These are phyloP conservation scores for Cyprinodon diabolis DNA, from an alignment of 2,797 vertebrate genomes.

Conservation along the genomic window DNA sequence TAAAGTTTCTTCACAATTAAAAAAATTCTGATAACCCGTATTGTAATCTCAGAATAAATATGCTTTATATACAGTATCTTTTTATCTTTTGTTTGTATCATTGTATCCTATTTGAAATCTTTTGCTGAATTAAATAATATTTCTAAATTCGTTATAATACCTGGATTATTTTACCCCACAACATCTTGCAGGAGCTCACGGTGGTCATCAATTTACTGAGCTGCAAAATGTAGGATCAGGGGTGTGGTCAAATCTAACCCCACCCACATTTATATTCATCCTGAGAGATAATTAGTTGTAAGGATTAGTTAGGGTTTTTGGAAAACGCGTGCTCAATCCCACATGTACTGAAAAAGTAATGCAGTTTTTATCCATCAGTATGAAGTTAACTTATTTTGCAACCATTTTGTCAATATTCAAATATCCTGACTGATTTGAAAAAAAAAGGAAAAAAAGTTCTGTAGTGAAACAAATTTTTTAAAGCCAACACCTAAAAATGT, in stretches of 20 bases:
- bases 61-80: background rate
- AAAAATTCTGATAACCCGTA: background rate
- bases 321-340: background rate
- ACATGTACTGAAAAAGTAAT: background rate
- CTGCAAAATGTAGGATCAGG: background rate
- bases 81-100: background rate
- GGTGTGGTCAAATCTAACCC: background rate
- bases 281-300: background rate
- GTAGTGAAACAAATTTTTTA: background rate
- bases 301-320: background rate
- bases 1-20: too few relatives aligned
- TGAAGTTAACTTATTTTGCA: too few relatives aligned
- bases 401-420: background rate
- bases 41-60: background rate
- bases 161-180: too few relatives aligned
- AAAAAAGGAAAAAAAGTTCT: background rate
- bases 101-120: background rate
- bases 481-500: background rate
- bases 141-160: background rate
- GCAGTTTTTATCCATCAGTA: background rate
- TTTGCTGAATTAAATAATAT: background rate
- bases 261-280: background rate
- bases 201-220: background rate
- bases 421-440: background rate
- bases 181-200: too few relatives aligned